These are phyloP conservation scores for Actinernus sp. DNA, from an alignment of 92 coral and sea anemone genomes.

Conservation along the genomic window DNA sequence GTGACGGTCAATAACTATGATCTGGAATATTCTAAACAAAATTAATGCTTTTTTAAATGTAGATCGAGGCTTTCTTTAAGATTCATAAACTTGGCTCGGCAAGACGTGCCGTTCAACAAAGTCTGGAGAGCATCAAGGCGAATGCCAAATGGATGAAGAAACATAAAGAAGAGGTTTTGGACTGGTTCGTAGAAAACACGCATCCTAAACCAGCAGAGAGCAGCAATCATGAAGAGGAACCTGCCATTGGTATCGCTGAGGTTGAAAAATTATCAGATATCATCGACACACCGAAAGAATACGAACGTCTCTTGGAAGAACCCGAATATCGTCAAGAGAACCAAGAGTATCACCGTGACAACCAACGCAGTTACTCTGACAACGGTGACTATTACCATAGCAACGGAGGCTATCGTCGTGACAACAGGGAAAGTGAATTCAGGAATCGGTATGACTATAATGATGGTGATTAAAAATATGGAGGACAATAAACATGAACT, in stretches of 20 bases:
- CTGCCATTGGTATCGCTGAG: background rate
- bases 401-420: background rate
- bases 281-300: background rate
- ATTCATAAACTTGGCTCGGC: conserved; percentile 52
- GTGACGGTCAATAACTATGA: too few relatives aligned
- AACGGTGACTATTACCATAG: background rate
- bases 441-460: background rate
- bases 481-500: too few relatives aligned
- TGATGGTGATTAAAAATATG: background rate
- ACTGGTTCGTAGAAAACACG: conserved; percentile 42
- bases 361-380: background rate
- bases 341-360: background rate
- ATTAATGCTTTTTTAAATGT: background rate
- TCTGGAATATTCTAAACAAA: background rate
- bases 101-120: conserved; percentile 59
- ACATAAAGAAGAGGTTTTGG: conserved; percentile 11
- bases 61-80: conserved; percentile 65
- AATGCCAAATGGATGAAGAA: conserved; percentile 70
- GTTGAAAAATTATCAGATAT: background rate
- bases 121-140: conserved; percentile 70
- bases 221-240: background rate
- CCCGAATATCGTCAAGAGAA: background rate
- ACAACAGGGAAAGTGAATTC: background rate
- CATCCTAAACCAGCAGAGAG: background rate
- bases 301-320: conserved; percentile 1